A percentile compares a stretch with the other conserved stretches of the same genome.
Conservation (phyloP, 2,888 invertebrate species). For the Drosophila putrida region DNA sequence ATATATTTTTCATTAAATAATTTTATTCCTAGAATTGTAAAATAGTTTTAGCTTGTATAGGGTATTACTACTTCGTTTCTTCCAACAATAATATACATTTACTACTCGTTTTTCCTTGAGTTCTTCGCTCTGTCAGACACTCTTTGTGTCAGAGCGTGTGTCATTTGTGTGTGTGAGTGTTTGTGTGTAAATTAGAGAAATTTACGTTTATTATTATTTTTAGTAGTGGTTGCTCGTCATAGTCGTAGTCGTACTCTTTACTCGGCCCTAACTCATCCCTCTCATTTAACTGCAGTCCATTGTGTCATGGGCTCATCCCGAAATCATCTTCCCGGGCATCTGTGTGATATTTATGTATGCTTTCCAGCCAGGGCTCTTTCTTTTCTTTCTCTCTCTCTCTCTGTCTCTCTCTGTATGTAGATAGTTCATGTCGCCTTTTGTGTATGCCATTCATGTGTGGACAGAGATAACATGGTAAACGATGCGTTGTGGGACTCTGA, state of each 20-base stretch:
- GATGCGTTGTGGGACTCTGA: slow-evolving; percentile 30
- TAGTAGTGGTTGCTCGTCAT: slow-evolving; percentile 74
- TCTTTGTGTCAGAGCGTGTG: slow-evolving; percentile 3
- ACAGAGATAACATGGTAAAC: slow-evolving; percentile 67
- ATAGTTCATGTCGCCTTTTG: slow-evolving; percentile 46
- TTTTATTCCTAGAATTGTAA: too few species aligned
- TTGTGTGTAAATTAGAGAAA: slow-evolving; percentile 72
- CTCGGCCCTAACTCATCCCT: background rate
- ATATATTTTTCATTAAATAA: too few species aligned
- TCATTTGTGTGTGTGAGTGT: slow-evolving; percentile 13
- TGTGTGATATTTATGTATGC: slow-evolving; percentile 76
- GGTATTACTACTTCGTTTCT: slow-evolving; percentile 7
- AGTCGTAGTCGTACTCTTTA: slow-evolving; percentile 54
- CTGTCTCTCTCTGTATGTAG: background rate
- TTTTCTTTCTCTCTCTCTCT: background rate
- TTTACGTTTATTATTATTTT: slow-evolving; percentile 82
- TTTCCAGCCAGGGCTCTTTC: slow-evolving; percentile 35
- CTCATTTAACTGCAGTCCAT: slow-evolving; percentile 52
- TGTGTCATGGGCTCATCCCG: slow-evolving; percentile 58
- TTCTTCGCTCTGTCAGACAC: slow-evolving; percentile 10
- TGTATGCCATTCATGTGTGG: slow-evolving; percentile 68
- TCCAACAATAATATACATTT: background rate
- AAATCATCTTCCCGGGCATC: slow-evolving; percentile 58
- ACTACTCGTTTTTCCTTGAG: background rate
- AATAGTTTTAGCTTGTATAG: background rate